A percentile compares a stretch with the other conserved stretches of the same genome.
These are phyloP conservation scores for Rapana venosa DNA, from an alignment of 2,888 invertebrate species.

Conservation along the genomic window DNA sequence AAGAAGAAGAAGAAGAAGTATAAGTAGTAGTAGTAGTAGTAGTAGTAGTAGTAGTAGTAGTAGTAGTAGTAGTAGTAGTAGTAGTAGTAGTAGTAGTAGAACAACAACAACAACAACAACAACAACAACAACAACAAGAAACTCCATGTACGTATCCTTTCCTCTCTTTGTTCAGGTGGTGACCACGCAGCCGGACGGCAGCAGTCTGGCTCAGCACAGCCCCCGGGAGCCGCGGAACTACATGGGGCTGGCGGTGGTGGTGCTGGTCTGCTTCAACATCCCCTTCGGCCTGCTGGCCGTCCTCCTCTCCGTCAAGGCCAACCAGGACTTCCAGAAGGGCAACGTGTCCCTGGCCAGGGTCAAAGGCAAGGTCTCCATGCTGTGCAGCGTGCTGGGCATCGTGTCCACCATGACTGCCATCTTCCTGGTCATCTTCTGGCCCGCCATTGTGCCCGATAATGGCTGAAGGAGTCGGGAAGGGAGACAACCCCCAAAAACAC, in stretches of 20 bases:
- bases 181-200: slow-evolving; percentile 52
- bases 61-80: too few species aligned
- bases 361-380: slow-evolving; percentile 53
- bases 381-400: slow-evolving; percentile 52
- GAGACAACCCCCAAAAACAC: too few species aligned
- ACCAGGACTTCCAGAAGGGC: slow-evolving; percentile 53
- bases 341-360: slow-evolving; percentile 45
- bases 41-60: too few species aligned
- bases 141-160: too few species aligned
- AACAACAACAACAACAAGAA: too few species aligned
- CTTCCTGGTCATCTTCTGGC: slow-evolving; percentile 54
- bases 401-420: slow-evolving; percentile 48
- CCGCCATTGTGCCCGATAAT: slow-evolving; percentile 42
- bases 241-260: slow-evolving; percentile 55
- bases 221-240: slow-evolving; percentile 51
- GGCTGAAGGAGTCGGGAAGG: background rate
- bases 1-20: too few species aligned
- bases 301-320: slow-evolving; percentile 55
- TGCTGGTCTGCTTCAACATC: slow-evolving; percentile 56
- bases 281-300: slow-evolving; percentile 55
- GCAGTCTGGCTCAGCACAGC: slow-evolving; percentile 43
- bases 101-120: too few species aligned
- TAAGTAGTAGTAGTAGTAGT: too few species aligned
- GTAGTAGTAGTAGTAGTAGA: too few species aligned
- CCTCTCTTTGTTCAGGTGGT: slow-evolving; percentile 36